Percentiles rank a stretch among this genome's conserved stretches.
phyloP scores from a whole-genome alignment of 2,888 invertebrate genomes.

The Ochropleura leucogaster region DNA sequence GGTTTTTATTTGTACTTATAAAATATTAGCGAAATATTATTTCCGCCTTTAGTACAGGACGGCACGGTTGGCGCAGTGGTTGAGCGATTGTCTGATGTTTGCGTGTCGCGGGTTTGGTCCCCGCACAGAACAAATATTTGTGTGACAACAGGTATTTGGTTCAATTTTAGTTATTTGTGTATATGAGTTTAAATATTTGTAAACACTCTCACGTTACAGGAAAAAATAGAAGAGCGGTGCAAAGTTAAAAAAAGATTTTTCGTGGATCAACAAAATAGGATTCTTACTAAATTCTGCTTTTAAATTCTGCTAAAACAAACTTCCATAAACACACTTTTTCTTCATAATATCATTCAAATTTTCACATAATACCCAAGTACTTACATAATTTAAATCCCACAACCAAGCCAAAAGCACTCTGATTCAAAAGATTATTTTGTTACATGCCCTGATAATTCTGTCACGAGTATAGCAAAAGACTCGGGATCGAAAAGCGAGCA shows the following conservation, averaged over 20 bases:
- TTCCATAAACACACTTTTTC: not conserved
- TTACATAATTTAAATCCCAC: slow-evolving; percentile 5
- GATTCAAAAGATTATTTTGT: slow-evolving; percentile 17
- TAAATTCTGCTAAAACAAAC: not conserved
- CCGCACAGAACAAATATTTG: no score
- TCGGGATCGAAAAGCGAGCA: slow-evolving; percentile 44
- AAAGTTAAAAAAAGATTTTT: not conserved
- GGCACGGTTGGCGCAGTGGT: no score
- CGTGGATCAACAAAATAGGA: not conserved
- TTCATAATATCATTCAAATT: not conserved
- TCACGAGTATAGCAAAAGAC: slow-evolving; percentile 51
- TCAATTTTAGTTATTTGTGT: no score
- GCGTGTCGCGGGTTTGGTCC: no score
- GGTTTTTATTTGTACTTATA: not conserved
- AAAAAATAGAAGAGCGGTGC: no score
- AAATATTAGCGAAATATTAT: not conserved
- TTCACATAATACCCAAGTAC: not conserved
- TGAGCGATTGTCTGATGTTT: no score
- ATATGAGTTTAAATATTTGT: no score
- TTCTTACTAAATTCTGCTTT: not conserved
- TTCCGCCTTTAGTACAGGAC: no score
- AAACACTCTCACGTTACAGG: no score
- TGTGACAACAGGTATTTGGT: no score
- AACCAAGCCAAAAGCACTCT: slow-evolving; percentile 14
- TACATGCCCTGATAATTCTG: slow-evolving; percentile 44